These are phyloP conservation scores for Aphaenogaster floridana DNA, from an alignment of 1,140 invertebrate species.

Conservation along the genomic window DNA sequence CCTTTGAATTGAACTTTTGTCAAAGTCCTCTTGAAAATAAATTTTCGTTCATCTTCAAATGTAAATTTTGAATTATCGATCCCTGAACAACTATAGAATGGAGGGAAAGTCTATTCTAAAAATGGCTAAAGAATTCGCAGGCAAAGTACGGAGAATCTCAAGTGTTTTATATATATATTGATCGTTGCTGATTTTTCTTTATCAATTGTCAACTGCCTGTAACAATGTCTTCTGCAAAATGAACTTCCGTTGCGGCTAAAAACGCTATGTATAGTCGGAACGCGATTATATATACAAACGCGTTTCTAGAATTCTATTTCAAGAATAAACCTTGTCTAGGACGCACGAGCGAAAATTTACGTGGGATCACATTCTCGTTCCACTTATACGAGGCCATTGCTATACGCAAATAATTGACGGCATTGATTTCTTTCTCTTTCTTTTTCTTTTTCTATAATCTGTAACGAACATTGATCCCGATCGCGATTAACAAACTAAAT, in stretches of 20 bases:
- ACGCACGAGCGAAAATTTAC: constrained; percentile 39
- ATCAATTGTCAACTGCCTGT: neutral
- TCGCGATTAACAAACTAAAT: neutral
- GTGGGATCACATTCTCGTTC: constrained; percentile 55
- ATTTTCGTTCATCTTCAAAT: neutral
- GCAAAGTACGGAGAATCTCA: neutral
- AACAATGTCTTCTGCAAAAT: constrained; percentile 39
- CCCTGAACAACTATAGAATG: neutral
- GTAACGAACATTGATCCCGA: neutral
- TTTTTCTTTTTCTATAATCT: neutral
- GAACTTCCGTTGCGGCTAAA: constrained; percentile 12
- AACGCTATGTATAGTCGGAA: constrained; percentile 13
- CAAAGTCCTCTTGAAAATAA: neutral
- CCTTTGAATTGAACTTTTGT: constrained; percentile 5
- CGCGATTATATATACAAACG: constrained; percentile 52
- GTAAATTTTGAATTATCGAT: neutral
- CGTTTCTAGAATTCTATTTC: constrained; percentile 62
- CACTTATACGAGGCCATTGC: constrained; percentile 20
- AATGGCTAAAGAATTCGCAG: neutral
- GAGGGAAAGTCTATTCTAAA: neutral
- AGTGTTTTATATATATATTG: neutral
- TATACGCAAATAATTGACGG: constrained; percentile 7
- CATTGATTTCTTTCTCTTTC: neutral
- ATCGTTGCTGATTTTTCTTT: neutral
- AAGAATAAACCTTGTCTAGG: constrained; percentile 65